Conservation (phyloP, 2,797 vertebrate genomes). For the Myripristis jacobus region DNA sequence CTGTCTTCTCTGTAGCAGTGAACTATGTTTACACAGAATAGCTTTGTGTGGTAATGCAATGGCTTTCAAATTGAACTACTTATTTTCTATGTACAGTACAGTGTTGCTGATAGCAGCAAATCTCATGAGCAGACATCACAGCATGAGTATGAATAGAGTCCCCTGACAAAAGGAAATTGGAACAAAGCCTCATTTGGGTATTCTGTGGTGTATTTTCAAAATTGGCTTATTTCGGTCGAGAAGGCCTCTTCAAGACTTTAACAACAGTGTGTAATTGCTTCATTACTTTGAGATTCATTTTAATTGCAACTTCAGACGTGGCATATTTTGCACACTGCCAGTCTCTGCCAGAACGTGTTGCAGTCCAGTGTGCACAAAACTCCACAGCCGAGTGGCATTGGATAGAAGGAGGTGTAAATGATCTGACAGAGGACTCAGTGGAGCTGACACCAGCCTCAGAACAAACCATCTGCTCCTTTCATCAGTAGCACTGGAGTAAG, state of each 20-base stretch:
- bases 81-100: constrained; percentile 36
- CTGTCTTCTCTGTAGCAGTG: constrained; percentile 1
- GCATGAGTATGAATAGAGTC: constrained; percentile 43
- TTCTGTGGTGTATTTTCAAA: constrained; percentile 60
- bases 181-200: constrained; percentile 69
- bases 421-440: constrained; percentile 84
- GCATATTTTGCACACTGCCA: constrained; percentile 73
- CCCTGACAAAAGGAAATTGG: constrained; percentile 64
- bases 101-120: constrained; percentile 42
- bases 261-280: constrained; percentile 73
- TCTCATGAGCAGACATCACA: constrained; percentile 58
- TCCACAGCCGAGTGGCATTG: constrained; percentile 74
- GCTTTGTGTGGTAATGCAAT: constrained; percentile 13
- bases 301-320: constrained; percentile 78
- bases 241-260: constrained; percentile 56
- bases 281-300: constrained; percentile 72
- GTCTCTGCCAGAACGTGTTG: constrained; percentile 75
- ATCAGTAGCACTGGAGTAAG: constrained; percentile 71
- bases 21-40: constrained; percentile 13
- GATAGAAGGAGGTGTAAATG: constrained; percentile 84
- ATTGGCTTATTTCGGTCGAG: constrained; percentile 65
- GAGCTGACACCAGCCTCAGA: constrained; percentile 82
- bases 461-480: constrained; percentile 87
- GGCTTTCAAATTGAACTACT: constrained; percentile 44
- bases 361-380: constrained; percentile 70